Percentiles rank a stretch among this genome's conserved stretches.
These are phyloP conservation scores for Phoenicopterus ruber DNA, from an alignment of 2,113 vertebrate species.

Conservation along the genomic window DNA sequence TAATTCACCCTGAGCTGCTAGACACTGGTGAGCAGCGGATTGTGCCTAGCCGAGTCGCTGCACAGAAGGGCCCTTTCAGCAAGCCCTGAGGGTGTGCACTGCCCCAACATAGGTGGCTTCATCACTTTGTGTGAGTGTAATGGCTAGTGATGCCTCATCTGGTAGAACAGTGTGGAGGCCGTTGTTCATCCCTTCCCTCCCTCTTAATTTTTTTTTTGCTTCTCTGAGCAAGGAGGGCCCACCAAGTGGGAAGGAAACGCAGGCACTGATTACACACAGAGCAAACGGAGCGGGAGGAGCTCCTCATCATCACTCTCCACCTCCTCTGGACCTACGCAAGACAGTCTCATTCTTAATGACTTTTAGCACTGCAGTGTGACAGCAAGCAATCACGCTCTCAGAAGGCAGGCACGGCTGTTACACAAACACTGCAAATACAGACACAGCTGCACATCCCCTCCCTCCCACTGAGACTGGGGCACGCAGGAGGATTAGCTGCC, in stretches of 20 bases:
- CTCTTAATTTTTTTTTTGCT: neutral
- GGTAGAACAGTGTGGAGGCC: neutral
- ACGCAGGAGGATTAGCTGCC: neutral
- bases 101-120: neutral
- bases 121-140: neutral
- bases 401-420: neutral
- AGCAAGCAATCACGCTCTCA: accelerated
- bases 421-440: neutral
- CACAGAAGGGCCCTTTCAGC: neutral
- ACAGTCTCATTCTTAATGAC: neutral
- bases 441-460: neutral
- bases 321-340: neutral
- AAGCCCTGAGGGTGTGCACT: neutral
- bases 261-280: neutral
- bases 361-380: neutral
- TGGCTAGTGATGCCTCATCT: neutral
- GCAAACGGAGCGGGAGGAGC: neutral
- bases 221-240: neutral
- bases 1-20: neutral
- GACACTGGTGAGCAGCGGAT: neutral
- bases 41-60: neutral
- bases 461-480: neutral
- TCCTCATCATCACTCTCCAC: neutral
- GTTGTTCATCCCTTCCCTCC: neutral
- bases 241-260: neutral